phyloP scores from a whole-genome alignment of 2,113 vertebrate genomes.

The Dicerorhinus sumatrensis region DNA sequence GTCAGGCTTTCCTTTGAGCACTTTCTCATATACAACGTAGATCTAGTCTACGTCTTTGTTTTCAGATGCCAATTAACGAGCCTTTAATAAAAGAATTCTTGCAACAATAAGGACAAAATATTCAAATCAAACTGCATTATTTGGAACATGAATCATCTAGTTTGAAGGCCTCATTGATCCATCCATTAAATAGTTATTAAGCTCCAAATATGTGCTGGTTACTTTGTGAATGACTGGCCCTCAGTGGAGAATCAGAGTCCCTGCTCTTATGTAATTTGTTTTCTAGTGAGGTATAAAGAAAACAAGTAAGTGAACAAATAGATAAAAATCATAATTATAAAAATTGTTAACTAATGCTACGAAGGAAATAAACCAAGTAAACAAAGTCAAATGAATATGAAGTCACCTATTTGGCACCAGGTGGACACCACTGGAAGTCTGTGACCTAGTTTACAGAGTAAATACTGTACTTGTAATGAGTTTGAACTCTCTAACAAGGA shows the following conservation, averaged over 20 bases:
- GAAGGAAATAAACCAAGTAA: conserved; percentile 3
- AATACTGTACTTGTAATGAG: conserved; percentile 48
- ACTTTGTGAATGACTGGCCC: background rate
- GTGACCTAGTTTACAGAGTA: conserved; percentile 63
- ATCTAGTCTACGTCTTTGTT: background rate
- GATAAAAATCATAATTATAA: conserved; percentile 2
- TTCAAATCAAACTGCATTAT: background rate
- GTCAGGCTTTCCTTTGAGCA: background rate
- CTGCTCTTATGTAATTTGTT: background rate
- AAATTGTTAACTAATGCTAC: background rate
- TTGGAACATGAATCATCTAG: background rate
- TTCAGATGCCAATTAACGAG: background rate
- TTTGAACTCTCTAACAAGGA: conserved; percentile 58
- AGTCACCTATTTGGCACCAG: background rate
- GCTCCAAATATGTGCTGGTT: background rate
- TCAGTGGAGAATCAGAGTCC: background rate
- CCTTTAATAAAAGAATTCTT: background rate
- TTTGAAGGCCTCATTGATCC: background rate
- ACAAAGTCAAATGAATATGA: background rate
- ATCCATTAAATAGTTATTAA: background rate
- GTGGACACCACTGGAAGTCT: background rate
- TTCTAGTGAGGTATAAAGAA: background rate
- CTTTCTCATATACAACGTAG: background rate
- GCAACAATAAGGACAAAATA: background rate
- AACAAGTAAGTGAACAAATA: conserved; percentile 10